Conservation (phyloP, 53 echinoderm and acorn worm genomes). For the Stichopus horrens region DNA sequence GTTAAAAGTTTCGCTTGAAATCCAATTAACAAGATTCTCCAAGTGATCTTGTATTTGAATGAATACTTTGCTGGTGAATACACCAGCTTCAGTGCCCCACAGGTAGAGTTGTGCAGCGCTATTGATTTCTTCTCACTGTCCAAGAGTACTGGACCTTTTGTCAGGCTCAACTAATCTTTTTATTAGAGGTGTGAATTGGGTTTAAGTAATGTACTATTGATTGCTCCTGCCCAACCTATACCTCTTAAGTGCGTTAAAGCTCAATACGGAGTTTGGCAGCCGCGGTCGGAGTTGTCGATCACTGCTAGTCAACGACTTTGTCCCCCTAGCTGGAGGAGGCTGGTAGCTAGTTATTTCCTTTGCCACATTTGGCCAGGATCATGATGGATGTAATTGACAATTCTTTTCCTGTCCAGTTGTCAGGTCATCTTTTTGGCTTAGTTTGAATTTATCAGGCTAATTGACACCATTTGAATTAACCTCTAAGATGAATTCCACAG, state of each 20-base stretch:
- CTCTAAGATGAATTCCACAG: too few relatives aligned
- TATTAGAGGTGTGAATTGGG: slow-evolving; percentile 31
- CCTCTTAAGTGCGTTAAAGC: not conserved
- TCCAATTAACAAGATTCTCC: not conserved
- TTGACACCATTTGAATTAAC: too few relatives aligned
- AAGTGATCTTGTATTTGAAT: not conserved
- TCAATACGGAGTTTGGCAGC: not conserved
- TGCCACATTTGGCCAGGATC: too few relatives aligned
- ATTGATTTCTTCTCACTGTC: not conserved
- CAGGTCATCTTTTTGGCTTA: too few relatives aligned
- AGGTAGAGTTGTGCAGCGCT: not conserved
- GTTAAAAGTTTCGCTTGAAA: not conserved
- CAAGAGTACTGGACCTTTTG: not conserved
- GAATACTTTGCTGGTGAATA: not conserved
- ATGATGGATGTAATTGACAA: too few relatives aligned
- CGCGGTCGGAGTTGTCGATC: too few relatives aligned
- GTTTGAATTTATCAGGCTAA: too few relatives aligned
- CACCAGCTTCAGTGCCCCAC: not conserved
- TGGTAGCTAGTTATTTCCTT: too few relatives aligned
- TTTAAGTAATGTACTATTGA: slow-evolving; percentile 37
- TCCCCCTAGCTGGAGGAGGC: too few relatives aligned
- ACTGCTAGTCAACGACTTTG: too few relatives aligned
- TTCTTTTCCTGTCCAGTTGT: too few relatives aligned
- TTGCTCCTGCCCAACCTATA: not conserved
- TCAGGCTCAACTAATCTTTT: slow-evolving; percentile 17